Percentiles rank a stretch among this genome's conserved stretches.
Evolutionary conservation across 2,888 invertebrate genomes (phyloP).

Genomic region (Acrobasis suavella): DNA sequence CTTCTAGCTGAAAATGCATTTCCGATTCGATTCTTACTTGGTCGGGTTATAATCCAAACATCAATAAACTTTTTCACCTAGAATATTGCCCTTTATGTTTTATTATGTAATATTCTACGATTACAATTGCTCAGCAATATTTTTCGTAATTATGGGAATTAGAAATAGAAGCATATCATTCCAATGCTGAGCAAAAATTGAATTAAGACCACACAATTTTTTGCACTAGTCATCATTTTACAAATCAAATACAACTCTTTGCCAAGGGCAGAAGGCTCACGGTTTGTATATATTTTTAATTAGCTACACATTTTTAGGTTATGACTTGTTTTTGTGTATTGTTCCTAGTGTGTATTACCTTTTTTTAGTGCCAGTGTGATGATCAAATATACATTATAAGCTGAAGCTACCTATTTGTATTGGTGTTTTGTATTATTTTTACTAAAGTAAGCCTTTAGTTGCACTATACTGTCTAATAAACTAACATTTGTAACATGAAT

Average conservation of each 20-base stretch:
- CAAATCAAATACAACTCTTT: constrained; percentile 10
- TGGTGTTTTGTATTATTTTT: no score
- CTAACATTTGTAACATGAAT: no score
- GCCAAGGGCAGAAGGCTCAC: background rate
- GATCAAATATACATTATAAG: no score
- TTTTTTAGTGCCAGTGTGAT: no score
- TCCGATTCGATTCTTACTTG: constrained; percentile 26
- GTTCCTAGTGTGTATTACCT: no score
- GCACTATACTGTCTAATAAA: no score
- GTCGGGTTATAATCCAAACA: constrained; percentile 58
- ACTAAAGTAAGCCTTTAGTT: no score
- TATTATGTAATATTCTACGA: background rate
- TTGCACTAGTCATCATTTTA: constrained; percentile 11
- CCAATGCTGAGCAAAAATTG: no score
- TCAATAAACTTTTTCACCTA: constrained; percentile 45
- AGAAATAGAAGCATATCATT: no score
- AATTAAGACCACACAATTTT: background rate
- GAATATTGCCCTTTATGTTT: background rate
- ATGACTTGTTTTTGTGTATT: constrained; percentile 18
- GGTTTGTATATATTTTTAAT: background rate
- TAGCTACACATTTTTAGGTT: constrained; percentile 22
- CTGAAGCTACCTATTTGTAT: no score
- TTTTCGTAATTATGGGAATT: background rate
- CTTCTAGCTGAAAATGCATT: background rate
- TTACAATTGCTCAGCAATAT: background rate